Conservation (phyloP, 2,113 vertebrate species). For the Euleptes europaea region DNA sequence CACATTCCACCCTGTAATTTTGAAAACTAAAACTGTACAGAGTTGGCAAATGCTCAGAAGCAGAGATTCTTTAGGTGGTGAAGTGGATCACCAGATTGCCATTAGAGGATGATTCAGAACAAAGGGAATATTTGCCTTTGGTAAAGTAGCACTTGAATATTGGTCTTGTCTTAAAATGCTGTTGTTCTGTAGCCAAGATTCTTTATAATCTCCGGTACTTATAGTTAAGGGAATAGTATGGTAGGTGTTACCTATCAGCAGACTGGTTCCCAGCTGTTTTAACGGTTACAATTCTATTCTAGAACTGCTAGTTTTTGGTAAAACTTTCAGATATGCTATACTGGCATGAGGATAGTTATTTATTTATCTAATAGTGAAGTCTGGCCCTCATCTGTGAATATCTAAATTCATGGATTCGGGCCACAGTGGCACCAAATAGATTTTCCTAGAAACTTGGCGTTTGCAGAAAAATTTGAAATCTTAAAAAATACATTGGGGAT, state of each 20-base stretch:
- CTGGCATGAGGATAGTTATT: neutral
- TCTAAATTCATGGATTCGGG: too few species aligned
- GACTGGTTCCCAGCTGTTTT: neutral
- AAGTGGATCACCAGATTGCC: neutral
- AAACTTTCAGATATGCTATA: neutral
- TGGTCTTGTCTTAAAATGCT: too few species aligned
- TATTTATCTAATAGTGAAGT: too few species aligned
- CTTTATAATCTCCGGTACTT: neutral
- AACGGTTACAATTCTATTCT: neutral
- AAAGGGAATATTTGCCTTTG: neutral
- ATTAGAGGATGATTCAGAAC: neutral
- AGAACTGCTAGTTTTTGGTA: neutral
- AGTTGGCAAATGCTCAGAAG: neutral
- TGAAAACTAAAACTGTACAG: slow-evolving; percentile 10
- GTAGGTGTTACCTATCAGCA: neutral
- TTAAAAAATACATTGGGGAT: too few species aligned
- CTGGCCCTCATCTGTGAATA: too few species aligned
- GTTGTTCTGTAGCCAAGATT: neutral
- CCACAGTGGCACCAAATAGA: too few species aligned
- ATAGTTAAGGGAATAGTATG: neutral
- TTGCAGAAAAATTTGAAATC: too few species aligned
- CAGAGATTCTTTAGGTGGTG: neutral
- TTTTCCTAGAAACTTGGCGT: too few species aligned
- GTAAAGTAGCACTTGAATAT: neutral
- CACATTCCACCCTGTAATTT: neutral